Percentiles rank a stretch among this genome's conserved stretches.
Conservation (phyloP, 1,140 invertebrate genomes). For the Polypedilum vanderplanki region DNA sequence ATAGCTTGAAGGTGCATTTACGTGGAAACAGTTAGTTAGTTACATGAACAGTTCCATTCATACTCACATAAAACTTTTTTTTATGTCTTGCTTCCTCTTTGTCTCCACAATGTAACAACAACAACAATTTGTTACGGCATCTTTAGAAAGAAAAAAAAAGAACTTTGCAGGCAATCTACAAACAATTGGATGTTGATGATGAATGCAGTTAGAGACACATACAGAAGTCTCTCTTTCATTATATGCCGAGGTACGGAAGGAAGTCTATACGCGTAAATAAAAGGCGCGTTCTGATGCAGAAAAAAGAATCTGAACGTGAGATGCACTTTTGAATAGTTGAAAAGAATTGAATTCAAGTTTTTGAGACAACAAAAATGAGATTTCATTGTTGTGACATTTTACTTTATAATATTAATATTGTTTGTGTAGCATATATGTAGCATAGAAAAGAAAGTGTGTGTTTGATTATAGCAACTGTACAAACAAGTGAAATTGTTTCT, state of each 20-base stretch:
- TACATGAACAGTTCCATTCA: not conserved
- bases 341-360: not conserved
- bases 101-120: not conserved
- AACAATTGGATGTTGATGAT: no score
- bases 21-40: not conserved
- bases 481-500: slow-evolving; percentile 19
- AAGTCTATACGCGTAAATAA: slow-evolving; percentile 15
- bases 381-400: slow-evolving; percentile 19
- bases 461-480: not conserved
- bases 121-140: slow-evolving; percentile 7
- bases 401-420: not conserved
- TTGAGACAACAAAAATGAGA: not conserved
- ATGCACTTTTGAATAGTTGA: not conserved
- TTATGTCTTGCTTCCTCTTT: not conserved
- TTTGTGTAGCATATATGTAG: no score
- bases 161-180: no score
- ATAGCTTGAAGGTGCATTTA: slow-evolving; percentile 10
- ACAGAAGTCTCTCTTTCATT: no score
- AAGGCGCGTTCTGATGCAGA: not conserved
- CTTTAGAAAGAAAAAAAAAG: not conserved
- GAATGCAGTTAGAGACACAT: no score
- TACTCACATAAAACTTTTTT: not conserved
- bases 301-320: not conserved
- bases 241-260: not conserved
- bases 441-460: slow-evolving; percentile 3